phyloP scores from a whole-genome alignment of 2,888 invertebrate species.

The Chorisops tibialis region DNA sequence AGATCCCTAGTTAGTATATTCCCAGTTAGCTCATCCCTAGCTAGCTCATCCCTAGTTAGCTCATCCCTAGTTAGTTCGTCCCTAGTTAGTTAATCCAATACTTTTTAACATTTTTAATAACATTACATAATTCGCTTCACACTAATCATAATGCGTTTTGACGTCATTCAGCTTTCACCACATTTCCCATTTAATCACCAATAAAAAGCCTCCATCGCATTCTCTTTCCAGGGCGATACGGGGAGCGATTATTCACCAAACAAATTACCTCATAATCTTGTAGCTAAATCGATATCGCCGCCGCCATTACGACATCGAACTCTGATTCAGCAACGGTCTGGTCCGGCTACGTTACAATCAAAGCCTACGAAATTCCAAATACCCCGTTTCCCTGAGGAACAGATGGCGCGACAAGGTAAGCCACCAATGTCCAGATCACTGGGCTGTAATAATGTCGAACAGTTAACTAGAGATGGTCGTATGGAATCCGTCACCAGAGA shows the following conservation, averaged over 20 bases:
- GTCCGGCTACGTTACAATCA: constrained; percentile 49
- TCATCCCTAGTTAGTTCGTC: too few relatives aligned
- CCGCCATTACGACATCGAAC: constrained; percentile 53
- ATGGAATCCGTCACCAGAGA: constrained; percentile 46
- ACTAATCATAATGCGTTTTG: too few relatives aligned
- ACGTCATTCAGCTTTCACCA: too few relatives aligned
- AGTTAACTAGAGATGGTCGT: constrained; percentile 29
- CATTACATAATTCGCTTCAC: not conserved
- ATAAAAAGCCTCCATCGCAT: constrained; percentile 20
- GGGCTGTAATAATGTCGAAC: constrained; percentile 41
- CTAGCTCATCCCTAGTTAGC: too few relatives aligned
- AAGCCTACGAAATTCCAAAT: constrained; percentile 51
- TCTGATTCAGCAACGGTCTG: constrained; percentile 51
- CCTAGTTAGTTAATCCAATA: too few relatives aligned
- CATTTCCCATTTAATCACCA: constrained; percentile 9
- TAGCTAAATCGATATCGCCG: constrained; percentile 53
- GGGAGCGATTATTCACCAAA: constrained; percentile 65
- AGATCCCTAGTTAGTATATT: too few relatives aligned
- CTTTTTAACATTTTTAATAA: too few relatives aligned
- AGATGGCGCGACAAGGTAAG: constrained; percentile 35
- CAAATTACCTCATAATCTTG: constrained; percentile 53
- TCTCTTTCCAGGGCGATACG: constrained; percentile 58
- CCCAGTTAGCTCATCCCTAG: too few relatives aligned
- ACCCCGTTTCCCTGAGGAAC: constrained; percentile 52
- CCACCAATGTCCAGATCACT: constrained; percentile 40